Evolutionary conservation across 2,113 vertebrate species (phyloP).

Genomic region (Paradoxurus hermaphroditus): DNA sequence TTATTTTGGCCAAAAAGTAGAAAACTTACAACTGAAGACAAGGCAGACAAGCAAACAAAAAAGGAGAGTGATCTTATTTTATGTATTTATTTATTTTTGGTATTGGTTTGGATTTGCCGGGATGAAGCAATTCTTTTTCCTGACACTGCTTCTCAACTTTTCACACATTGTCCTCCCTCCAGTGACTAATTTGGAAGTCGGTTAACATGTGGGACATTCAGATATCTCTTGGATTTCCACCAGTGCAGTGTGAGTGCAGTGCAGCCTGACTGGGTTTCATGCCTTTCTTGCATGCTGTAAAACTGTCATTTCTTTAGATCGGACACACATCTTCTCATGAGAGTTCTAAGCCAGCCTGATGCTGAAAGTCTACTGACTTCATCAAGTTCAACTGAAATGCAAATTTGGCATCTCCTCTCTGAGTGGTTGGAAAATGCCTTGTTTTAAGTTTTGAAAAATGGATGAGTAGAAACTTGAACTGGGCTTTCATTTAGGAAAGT

Average conservation of each 20-base stretch:
- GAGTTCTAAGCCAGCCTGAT: neutral
- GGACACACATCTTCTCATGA: neutral
- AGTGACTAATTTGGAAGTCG: neutral
- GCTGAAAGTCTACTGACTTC: conserved; percentile 30
- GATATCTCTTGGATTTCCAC: neutral
- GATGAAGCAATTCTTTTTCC: neutral
- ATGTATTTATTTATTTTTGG: neutral
- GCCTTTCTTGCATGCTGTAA: neutral
- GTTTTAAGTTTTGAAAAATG: conserved; percentile 78
- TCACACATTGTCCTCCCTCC: neutral
- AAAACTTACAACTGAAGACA: neutral
- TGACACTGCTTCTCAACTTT: neutral
- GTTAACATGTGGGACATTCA: fast-evolving
- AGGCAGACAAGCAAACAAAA: neutral
- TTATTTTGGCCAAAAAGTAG: neutral
- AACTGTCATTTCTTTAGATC: neutral
- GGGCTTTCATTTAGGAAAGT: conserved; percentile 81
- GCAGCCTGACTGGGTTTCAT: neutral
- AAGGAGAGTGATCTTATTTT: neutral
- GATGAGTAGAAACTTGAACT: conserved; percentile 85
- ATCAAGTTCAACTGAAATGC: conserved; percentile 65
- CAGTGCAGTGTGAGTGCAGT: fast-evolving
- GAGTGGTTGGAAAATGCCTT: conserved; percentile 76
- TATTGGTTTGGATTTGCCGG: neutral
- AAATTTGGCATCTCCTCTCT: conserved; percentile 82